Percentiles rank a stretch among this genome's conserved stretches.
These are phyloP conservation scores for Pardosa pseudoannulata DNA, from an alignment of 2,888 invertebrate species.

Conservation along the genomic window DNA sequence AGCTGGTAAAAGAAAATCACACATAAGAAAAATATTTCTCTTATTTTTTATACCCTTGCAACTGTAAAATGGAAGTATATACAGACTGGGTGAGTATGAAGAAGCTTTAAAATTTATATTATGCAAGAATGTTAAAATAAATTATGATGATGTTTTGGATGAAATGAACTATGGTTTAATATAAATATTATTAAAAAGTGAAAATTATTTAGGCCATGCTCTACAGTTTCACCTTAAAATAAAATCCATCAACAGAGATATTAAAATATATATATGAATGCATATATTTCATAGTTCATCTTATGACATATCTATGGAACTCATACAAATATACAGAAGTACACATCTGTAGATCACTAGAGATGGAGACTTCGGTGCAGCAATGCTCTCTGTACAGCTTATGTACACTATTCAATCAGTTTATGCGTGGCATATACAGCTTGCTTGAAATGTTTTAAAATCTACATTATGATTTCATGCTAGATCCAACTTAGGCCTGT, in stretches of 20 bases:
- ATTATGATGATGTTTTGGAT: conserved; percentile 41
- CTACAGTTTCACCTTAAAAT: neutral
- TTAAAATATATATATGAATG: conserved; percentile 4
- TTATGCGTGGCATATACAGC: conserved; percentile 15
- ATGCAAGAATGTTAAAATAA: conserved; percentile 55
- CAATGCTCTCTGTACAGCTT: conserved; percentile 26
- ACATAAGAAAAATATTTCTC: conserved; percentile 41
- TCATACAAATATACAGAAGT: neutral
- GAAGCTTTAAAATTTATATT: conserved; percentile 49
- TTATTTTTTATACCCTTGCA: neutral
- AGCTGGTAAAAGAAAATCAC: conserved; percentile 18
- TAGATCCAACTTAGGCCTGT: conserved; percentile 73
- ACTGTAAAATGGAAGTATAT: conserved; percentile 47
- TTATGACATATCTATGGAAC: neutral
- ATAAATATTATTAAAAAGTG: conserved; percentile 3
- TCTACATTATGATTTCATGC: conserved; percentile 29
- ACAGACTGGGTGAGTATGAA: conserved; percentile 41
- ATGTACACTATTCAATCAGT: conserved; percentile 23
- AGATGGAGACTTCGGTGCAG: conserved; percentile 25
- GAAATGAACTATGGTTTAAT: neutral
- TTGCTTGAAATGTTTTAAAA: conserved; percentile 3
- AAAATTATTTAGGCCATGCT: conserved; percentile 8
- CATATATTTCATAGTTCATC: neutral
- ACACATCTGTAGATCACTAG: conserved; percentile 15
- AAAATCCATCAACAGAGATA: neutral